phyloP scores from a whole-genome alignment of 2,888 invertebrate species.

The Petrophora chlorosata region DNA sequence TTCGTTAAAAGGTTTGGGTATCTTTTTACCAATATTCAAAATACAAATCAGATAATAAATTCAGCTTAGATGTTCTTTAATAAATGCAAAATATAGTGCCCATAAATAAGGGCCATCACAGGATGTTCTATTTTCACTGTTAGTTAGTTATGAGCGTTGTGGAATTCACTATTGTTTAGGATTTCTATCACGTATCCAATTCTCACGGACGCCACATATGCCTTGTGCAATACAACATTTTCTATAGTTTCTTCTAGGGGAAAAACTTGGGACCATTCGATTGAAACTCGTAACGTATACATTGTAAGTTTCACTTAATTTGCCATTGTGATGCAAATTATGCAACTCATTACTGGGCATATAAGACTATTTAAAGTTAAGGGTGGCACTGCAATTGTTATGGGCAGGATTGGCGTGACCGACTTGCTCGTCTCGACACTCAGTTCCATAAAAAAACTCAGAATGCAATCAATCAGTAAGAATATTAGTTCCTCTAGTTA shows the following conservation, averaged over 20 bases:
- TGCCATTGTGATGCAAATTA: conserved; percentile 32
- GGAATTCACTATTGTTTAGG: conserved; percentile 59
- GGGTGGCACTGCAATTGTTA: no score
- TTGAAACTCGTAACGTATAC: conserved; percentile 25
- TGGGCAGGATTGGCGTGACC: no score
- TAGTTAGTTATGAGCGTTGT: conserved; percentile 45
- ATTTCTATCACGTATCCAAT: conserved; percentile 74
- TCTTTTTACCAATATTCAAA: no score
- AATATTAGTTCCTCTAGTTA: no score
- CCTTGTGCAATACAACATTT: conserved; percentile 55
- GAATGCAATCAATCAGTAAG: no score
- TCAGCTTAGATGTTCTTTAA: not conserved
- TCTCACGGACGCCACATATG: conserved; percentile 59
- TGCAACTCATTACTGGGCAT: conserved; percentile 17
- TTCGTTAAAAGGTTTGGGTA: no score
- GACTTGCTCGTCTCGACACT: no score
- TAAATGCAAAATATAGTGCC: not conserved
- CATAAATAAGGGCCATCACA: conserved; percentile 20
- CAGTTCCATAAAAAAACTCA: no score
- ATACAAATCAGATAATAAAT: not conserved
- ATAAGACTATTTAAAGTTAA: no score
- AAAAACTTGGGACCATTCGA: conserved; percentile 31
- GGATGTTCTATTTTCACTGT: conserved; percentile 48
- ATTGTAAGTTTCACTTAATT: conserved; percentile 30
- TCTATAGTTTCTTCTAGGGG: conserved; percentile 41